Percentiles rank a stretch among this genome's conserved stretches.
phyloP scores from a whole-genome alignment of 2,888 invertebrate genomes.

The Drosophila villosipedis region DNA sequence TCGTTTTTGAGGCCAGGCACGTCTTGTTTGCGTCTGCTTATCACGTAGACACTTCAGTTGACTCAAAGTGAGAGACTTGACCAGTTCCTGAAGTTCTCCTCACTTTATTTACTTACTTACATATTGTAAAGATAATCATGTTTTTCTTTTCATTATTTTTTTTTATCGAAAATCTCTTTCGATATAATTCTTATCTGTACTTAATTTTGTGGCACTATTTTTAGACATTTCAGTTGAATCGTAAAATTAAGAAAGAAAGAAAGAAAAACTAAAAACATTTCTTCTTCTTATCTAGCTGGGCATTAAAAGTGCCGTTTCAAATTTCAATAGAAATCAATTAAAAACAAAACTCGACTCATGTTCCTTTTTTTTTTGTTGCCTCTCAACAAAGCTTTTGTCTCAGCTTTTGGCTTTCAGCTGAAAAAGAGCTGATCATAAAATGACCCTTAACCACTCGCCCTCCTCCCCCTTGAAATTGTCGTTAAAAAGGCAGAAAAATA shows the following conservation, averaged over 20 bases:
- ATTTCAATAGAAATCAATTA: conserved; percentile 78
- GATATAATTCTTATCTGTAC: conserved; percentile 12
- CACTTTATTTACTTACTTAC: conserved; percentile 7
- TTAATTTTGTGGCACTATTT: conserved; percentile 7
- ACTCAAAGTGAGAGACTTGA: conserved; percentile 13
- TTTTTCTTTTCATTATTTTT: conserved; percentile 10
- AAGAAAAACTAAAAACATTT: conserved; percentile 10
- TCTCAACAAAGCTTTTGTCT: conserved; percentile 52
- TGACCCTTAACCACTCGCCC: conserved; percentile 1
- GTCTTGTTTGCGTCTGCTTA: conserved; percentile 64
- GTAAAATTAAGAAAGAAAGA: conserved; percentile 23
- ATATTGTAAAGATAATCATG: conserved; percentile 2
- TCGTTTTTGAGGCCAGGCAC: conserved; percentile 61
- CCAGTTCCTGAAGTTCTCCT: conserved; percentile 22
- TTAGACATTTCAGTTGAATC: conserved; percentile 27
- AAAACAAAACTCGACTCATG: conserved; percentile 50
- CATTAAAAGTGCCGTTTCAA: conserved; percentile 74
- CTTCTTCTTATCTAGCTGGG: conserved; percentile 32
- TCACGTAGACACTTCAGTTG: conserved; percentile 56
- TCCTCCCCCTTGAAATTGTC: conserved; percentile 65
- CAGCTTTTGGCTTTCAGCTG: conserved; percentile 44
- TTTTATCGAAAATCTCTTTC: conserved; percentile 1
- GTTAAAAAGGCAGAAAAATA: conserved; percentile 57
- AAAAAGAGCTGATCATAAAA: conserved; percentile 45
- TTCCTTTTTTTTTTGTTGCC: conserved; percentile 32